A percentile compares a stretch with the other conserved stretches of the same genome.
These are phyloP conservation scores for Cyprinella venusta DNA, from an alignment of 2,797 vertebrate genomes.

Conservation along the genomic window DNA sequence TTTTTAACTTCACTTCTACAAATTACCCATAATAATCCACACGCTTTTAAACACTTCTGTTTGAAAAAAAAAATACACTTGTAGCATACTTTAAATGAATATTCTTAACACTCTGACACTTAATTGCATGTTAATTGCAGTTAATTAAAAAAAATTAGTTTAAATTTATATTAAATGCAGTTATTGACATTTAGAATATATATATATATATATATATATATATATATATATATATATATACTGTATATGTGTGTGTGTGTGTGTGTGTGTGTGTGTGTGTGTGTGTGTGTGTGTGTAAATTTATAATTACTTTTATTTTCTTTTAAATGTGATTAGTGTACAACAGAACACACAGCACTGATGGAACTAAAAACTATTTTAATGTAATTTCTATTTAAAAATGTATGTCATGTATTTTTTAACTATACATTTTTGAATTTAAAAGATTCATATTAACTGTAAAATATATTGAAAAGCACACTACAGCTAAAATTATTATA, in stretches of 20 bases:
- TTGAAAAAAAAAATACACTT: background rate
- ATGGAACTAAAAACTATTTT: background rate
- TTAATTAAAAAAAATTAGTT: background rate
- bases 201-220: too few species aligned
- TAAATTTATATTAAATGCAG: background rate
- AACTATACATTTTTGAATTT: background rate
- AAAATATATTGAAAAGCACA: background rate
- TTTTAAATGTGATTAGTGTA: background rate
- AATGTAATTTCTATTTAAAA: background rate
- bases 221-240: too few species aligned
- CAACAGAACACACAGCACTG: background rate
- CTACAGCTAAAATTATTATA: background rate
- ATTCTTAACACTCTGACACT: background rate
- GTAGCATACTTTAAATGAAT: background rate
- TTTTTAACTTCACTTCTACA: conserved; percentile 22
- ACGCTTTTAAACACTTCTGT: background rate
- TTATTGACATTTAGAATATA: background rate
- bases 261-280: too few species aligned
- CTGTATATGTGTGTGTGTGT: too few species aligned
- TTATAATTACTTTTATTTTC: background rate
- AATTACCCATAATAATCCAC: conserved; percentile 45
- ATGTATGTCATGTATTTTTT: background rate
- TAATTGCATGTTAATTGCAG: background rate
- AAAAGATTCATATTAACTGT: background rate
- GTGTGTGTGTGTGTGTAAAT: too few species aligned